A percentile compares a stretch with the other conserved stretches of the same genome.
Conservation (phyloP, 2,113 vertebrate genomes). For the Pollachius pollachius region DNA sequence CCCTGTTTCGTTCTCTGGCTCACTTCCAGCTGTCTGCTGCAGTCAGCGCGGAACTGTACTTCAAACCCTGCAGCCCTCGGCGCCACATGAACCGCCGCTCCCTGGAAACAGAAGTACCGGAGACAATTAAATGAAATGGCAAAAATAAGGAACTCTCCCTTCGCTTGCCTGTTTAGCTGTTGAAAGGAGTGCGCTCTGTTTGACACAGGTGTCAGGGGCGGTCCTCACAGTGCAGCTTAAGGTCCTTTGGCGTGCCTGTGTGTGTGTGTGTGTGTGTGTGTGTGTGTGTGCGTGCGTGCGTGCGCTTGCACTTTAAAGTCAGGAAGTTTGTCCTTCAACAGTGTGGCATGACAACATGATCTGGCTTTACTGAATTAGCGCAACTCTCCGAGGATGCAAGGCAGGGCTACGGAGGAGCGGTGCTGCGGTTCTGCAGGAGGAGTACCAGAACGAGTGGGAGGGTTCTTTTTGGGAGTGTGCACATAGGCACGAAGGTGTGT, state of each 20-base stretch:
- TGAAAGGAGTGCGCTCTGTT: background rate
- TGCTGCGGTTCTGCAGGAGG: conserved; percentile 29
- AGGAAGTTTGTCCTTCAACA: conserved; percentile 20
- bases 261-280: too few relatives aligned
- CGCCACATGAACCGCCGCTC: conserved; percentile 39
- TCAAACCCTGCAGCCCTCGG: conserved; percentile 61
- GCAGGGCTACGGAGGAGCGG: conserved; percentile 5
- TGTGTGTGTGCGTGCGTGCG: background rate
- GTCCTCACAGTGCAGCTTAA: background rate
- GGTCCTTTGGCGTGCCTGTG: background rate
- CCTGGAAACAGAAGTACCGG: conserved; percentile 49
- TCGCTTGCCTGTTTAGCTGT: conserved; percentile 5
- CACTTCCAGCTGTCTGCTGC: conserved; percentile 67
- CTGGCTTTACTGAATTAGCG: conserved; percentile 29
- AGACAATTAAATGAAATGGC: conserved; percentile 23
- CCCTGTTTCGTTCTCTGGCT: conserved; percentile 43
- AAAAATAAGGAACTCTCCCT: background rate
- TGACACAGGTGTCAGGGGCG: conserved; percentile 33
- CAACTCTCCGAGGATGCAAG: conserved; percentile 23
- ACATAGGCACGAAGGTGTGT: background rate
- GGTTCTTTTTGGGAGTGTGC: background rate
- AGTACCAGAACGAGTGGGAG: background rate
- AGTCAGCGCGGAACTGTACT: conserved; percentile 50
- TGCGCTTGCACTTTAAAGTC: conserved; percentile 6
- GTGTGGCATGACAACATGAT: conserved; percentile 4